A percentile compares a stretch with the other conserved stretches of the same genome.
phyloP scores from a whole-genome alignment of 1,140 invertebrate species.

The Drosophila ercepeae region DNA sequence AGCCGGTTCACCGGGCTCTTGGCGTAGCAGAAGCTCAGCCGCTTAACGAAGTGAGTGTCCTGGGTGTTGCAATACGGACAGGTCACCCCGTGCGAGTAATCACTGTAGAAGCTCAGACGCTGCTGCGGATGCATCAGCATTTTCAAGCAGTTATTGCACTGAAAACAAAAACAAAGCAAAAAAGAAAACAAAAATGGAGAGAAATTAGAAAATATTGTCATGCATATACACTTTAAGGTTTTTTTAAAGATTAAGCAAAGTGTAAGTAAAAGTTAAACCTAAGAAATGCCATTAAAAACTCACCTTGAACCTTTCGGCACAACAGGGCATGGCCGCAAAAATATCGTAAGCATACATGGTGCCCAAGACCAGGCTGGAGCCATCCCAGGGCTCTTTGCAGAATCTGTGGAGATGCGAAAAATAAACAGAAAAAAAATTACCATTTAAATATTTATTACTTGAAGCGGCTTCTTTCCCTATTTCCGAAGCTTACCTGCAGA shows the following conservation, averaged over 20 bases:
- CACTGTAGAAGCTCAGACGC: slow-evolving; percentile 95
- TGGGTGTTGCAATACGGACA: slow-evolving; percentile 95
- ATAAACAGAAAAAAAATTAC: not conserved
- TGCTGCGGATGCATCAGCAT: slow-evolving; percentile 93
- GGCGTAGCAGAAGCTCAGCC: slow-evolving; percentile 91
- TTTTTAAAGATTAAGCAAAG: not conserved
- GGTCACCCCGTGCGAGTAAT: slow-evolving; percentile 95
- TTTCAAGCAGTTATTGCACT: slow-evolving; percentile 96
- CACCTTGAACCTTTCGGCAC: slow-evolving; percentile 95
- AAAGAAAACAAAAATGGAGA: slow-evolving; percentile 2
- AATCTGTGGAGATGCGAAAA: slow-evolving; percentile 84
- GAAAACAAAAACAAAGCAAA: slow-evolving; percentile 67
- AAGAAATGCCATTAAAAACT: slow-evolving; percentile 46
- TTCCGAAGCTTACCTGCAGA: slow-evolving; percentile 85
- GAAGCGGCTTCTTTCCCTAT: not conserved
- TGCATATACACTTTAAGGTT: not conserved
- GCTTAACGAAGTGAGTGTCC: slow-evolving; percentile 97
- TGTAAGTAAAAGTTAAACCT: too few relatives aligned
- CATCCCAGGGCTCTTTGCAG: slow-evolving; percentile 95
- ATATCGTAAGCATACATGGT: slow-evolving; percentile 99
- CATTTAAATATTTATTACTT: slow-evolving; percentile 11
- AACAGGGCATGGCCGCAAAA: slow-evolving; percentile 98
- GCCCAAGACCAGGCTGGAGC: slow-evolving; percentile 95
- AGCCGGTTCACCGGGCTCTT: slow-evolving; percentile 88
- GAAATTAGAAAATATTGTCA: slow-evolving; percentile 6